Evolutionary conservation across 2,797 vertebrate genomes (phyloP), one percentile per base, ranked within the genome.

Genomic region (Tarsius wallacei): DNA sequence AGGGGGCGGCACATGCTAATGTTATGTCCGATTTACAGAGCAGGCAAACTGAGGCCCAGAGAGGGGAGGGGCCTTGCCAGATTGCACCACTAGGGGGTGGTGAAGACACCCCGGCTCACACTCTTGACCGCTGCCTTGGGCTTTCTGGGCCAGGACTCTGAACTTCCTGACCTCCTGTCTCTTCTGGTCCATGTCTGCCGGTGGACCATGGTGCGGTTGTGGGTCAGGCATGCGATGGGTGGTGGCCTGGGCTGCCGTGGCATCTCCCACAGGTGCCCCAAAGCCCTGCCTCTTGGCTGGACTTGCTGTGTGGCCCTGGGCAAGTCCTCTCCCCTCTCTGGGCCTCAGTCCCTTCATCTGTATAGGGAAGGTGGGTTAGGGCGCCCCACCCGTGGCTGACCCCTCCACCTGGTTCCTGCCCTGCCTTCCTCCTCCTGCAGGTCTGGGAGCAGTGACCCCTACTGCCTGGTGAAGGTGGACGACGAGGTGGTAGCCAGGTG

Each of bases 401-500:
- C 9, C 0, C 0, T 0, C 15, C 13, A 33, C 19, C 26, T 1
- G 2, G 33, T 19, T 28, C 51, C 74, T 70, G 28, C 47, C 70
- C 9, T 13, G 15, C 19, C n/a, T 19, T 33, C 19, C 63, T 31
- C 33, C 31, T 47, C 70, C 47, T 82, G 16, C 93, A 99, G 99
- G 93, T 99, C 99, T 0, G 99, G 99, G 70, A 99, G 99, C 98
- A 99, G 99, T 53, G 99, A 99, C 98, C 99, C 99, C 63, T 99
- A 99, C 98, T 99, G 99, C 98, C 98, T 99, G 66, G 99, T 99
- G 92, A 99, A 99, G 98, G 99, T 99, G 98, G 99, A 99, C 96
- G 99, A 99, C 57, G 99, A 99, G 98, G 99, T 99, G 97, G 99
- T 99, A 97, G 99, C 99, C 98, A 99, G 99, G 99, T 99, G 97